Evolutionary conservation across 2,888 invertebrate species (phyloP), one percentile per base, ranked within the genome.

Genomic region (Tachina fera): DNA sequence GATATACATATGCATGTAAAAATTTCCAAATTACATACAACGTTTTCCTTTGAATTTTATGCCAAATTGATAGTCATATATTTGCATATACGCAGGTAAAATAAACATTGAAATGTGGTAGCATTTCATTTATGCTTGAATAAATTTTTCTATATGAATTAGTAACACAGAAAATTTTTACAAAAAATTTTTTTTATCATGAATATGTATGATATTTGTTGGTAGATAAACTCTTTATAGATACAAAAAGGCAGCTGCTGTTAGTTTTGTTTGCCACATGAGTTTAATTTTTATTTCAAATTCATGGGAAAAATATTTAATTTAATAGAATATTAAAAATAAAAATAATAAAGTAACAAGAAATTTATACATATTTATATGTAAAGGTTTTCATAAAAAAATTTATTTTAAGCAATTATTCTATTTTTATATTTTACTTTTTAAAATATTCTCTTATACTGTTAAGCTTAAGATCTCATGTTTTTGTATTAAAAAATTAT

Each of bases 101-200:
- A 75, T 45, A 63, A 43, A 9, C 39, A 74, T 75, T 53, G 16
- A 16, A 10, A 31, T 45, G 14, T 45, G 65, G 14, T 16, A 31
- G 14, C 45, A n/a, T 31, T 6, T 56, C 43, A 45, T 56, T 65
- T 45, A 65, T 75, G 75, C 75, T 53, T 9, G 45, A 75, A 53
- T 56, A 31, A 53, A 9, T 65, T 76, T 65, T 76, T 13, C 16
- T 39, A 4, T 53, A 43, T 41, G 43, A 22, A 22, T 74, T 41
- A 43, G 31, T n/a, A 10, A 19, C 13, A 49, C 49, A 49, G 49
- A 39, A 11, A 47, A 16, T 39, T 70, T 43, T 8, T 16, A 22
- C 6, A 58, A 58, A 22, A 14, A 4, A 31, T 1, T 11, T 58
- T 22, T 1, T 11, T 58, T 22, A 68, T 19, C 53, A 41, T 31